phyloP scores from a whole-genome alignment of 2,888 invertebrate genomes.

The Eilema caniola region DNA sequence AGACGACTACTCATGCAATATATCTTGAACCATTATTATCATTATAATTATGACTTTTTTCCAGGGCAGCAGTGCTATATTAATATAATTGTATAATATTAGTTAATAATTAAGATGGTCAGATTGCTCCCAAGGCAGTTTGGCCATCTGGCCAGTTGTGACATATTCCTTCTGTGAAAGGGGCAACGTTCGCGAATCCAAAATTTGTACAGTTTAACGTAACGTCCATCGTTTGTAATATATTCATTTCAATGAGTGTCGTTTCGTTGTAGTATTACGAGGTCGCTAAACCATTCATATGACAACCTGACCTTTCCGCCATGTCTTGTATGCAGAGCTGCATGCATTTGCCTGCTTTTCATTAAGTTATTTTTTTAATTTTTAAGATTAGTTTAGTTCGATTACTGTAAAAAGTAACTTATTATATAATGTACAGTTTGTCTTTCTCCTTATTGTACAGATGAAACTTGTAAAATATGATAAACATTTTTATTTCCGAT shows the following conservation, averaged over 20 bases:
- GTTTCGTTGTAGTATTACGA: slow-evolving; percentile 88
- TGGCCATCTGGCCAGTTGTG: slow-evolving; percentile 90
- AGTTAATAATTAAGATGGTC: slow-evolving; percentile 79
- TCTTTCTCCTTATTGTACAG: slow-evolving; percentile 84
- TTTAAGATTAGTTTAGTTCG: slow-evolving; percentile 85
- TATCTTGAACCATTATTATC: slow-evolving; percentile 68
- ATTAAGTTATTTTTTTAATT: slow-evolving; percentile 87
- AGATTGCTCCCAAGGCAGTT: slow-evolving; percentile 81
- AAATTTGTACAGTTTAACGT: slow-evolving; percentile 84
- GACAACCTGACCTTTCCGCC: slow-evolving; percentile 90
- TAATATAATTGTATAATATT: slow-evolving; percentile 73
- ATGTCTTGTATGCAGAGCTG: slow-evolving; percentile 88
- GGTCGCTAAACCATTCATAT: slow-evolving; percentile 87
- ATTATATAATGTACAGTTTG: slow-evolving; percentile 83
- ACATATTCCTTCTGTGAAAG: slow-evolving; percentile 95
- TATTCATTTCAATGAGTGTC: slow-evolving; percentile 90
- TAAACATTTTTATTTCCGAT: slow-evolving; percentile 89
- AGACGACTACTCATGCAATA: slow-evolving; percentile 84
- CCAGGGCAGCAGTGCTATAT: slow-evolving; percentile 81
- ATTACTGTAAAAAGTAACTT: slow-evolving; percentile 84
- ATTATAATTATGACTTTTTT: slow-evolving; percentile 86
- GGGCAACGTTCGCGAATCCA: slow-evolving; percentile 91
- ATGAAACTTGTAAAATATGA: slow-evolving; percentile 84
- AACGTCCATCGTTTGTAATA: slow-evolving; percentile 87
- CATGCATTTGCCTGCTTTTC: slow-evolving; percentile 91